These are phyloP conservation scores for Centruroides sculpturatus DNA, from an alignment of 1,140 invertebrate genomes.

Conservation along the genomic window DNA sequence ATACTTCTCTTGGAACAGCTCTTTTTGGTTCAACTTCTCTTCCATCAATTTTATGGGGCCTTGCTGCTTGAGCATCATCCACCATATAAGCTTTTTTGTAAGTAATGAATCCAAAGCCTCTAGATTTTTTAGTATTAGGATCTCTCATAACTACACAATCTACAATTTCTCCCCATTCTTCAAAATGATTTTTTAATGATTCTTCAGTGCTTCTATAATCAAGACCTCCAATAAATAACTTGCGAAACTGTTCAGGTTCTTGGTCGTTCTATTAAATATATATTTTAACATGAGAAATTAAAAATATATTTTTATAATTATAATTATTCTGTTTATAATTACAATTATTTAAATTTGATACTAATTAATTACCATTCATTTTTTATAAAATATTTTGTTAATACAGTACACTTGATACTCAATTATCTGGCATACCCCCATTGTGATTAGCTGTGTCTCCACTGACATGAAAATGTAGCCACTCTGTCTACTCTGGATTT, in stretches of 20 bases:
- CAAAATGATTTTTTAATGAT: constrained; percentile 79
- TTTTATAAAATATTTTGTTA: too few species aligned
- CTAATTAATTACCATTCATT: too few species aligned
- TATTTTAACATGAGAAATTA: too few species aligned
- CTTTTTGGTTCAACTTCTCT: constrained; percentile 91
- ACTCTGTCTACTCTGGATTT: too few species aligned
- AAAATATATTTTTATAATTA: too few species aligned
- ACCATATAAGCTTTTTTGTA: constrained; percentile 82
- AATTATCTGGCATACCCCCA: too few species aligned
- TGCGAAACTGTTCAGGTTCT: constrained; percentile 77
- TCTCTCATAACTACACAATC: constrained; percentile 98
- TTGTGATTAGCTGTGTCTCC: too few species aligned
- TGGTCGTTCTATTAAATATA: constrained; percentile 3
- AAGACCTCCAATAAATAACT: constrained; percentile 93
- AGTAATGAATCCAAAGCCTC: constrained; percentile 95
- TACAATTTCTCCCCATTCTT: constrained; percentile 92
- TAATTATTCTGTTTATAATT: too few species aligned
- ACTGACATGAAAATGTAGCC: too few species aligned
- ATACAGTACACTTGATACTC: too few species aligned
- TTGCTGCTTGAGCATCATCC: constrained; percentile 79
- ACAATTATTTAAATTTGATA: too few species aligned
- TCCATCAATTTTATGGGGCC: constrained; percentile 64
- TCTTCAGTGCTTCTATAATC: constrained; percentile 91
- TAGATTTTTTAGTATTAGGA: constrained; percentile 66
- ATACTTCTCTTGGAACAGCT: constrained; percentile 70